Evolutionary conservation across 1,140 invertebrate genomes (phyloP).

Genomic region (Colletes latitarsis): DNA sequence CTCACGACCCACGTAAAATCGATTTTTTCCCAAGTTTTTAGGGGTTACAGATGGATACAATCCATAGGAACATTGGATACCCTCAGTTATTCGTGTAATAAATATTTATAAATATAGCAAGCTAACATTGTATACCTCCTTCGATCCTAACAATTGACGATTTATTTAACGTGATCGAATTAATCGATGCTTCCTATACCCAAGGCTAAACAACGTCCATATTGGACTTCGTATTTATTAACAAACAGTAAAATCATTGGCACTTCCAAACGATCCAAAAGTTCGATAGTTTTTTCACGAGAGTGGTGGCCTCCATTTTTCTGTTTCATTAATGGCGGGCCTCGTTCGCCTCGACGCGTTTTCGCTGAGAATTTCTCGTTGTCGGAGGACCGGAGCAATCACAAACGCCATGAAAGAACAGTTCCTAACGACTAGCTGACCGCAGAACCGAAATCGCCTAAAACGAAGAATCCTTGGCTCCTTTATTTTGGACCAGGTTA

Average conservation of each 20-base stretch:
- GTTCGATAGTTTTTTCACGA: background rate
- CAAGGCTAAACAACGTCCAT: background rate
- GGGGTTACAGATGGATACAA: too few species aligned
- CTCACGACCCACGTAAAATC: background rate
- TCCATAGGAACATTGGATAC: too few species aligned
- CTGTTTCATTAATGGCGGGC: background rate
- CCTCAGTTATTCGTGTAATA: too few species aligned
- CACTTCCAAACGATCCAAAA: background rate
- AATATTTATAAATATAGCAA: too few species aligned
- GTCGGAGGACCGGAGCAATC: background rate
- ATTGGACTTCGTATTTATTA: too few species aligned
- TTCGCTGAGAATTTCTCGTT: conserved; percentile 4
- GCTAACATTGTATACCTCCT: too few species aligned
- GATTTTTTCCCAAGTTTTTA: background rate
- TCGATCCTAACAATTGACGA: too few species aligned
- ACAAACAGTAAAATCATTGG: conserved; percentile 1
- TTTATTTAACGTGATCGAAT: too few species aligned
- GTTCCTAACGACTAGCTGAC: background rate
- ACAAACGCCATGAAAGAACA: background rate
- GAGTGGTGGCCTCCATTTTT: background rate
- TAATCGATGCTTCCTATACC: too few species aligned
- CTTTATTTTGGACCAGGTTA: background rate
- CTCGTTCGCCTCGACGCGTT: background rate
- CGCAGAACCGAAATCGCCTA: background rate
- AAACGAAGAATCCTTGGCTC: background rate